Percentiles rank a stretch among this genome's conserved stretches.
phyloP scores from a whole-genome alignment of 2,888 invertebrate genomes.

The Pantelozetes paolii region DNA sequence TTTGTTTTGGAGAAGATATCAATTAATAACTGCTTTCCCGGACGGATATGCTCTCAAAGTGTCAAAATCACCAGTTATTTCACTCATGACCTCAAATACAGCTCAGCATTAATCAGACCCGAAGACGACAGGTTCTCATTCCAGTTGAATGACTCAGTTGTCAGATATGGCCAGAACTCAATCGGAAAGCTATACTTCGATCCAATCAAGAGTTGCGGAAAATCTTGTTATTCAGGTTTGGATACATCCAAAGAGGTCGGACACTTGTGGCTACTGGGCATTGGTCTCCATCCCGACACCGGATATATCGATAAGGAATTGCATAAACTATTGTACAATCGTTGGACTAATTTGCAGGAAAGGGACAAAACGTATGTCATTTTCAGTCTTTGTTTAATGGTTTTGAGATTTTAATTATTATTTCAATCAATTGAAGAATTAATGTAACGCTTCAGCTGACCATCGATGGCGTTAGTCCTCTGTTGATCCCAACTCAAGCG shows the following conservation, averaged over 20 bases:
- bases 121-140: constrained; percentile 42
- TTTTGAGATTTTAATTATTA: constrained; percentile 42
- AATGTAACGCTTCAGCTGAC: constrained; percentile 71
- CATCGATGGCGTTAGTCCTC: constrained; percentile 65
- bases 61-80: constrained; percentile 35
- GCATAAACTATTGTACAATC: constrained; percentile 61
- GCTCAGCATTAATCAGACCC: constrained; percentile 36
- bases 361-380: constrained; percentile 9
- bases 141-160: constrained; percentile 21
- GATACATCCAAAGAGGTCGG: constrained; percentile 58
- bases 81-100: constrained; percentile 35
- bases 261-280: constrained; percentile 65
- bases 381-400: background rate
- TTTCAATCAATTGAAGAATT: constrained; percentile 56
- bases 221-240: constrained; percentile 72
- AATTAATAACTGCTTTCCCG: constrained; percentile 75
- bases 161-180: constrained; percentile 39
- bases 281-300: constrained; percentile 62
- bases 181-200: constrained; percentile 65
- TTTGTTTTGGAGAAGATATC: constrained; percentile 65
- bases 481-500: constrained; percentile 64
- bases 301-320: constrained; percentile 67
- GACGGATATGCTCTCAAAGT: constrained; percentile 31
- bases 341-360: constrained; percentile 54
- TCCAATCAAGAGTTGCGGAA: constrained; percentile 66